Evolutionary conservation across 2,888 invertebrate genomes (phyloP), one percentile per base, ranked within the genome.

Genomic region (Limenitis camilla): DNA sequence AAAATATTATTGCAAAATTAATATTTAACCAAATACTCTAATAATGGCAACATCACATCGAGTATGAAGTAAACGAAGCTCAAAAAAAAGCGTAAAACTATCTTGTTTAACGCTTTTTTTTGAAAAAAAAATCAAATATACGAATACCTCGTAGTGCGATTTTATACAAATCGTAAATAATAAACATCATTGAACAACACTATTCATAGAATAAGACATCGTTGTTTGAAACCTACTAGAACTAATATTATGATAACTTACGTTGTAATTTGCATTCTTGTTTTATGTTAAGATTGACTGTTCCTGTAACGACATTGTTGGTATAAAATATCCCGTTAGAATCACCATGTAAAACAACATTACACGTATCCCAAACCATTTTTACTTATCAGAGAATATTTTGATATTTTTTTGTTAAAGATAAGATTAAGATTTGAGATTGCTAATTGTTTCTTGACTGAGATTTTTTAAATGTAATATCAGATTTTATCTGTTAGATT

Each of bases 281-380:
- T 40, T 74, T 69, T 56, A 81, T 71, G 55, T 80, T 74, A 57
- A 86, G 59, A 45, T 71, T 64, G n/a, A 83, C 69, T 5, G 68
- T 68, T 56, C 86, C 86, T 36, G 86, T 84, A 36, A 86, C 78
- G 45, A 84, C 75, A 64, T 82, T 78, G 55, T 84, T 85, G 7
- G 79, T 69, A 54, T 81, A 82, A 64, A 82, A 63, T 46, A 58
- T 41, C 5, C 61, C 78, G 35, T 74, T 76, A 10, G 75, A 72
- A 62, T 78, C 75, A 68, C 76, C 78, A 56, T 85, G 78, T 32
- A 86, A 61, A 28, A 64, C 68, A 49, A 86, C 66, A 9, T 71
- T 64, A 63, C 76, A 80, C 54, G 62, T 71, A 30, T 72, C 68
- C 74, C 77, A 78, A 56, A 72, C 59, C 85, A 84, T 84, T 57